Base-by-base conservation (phyloP, 2,113 vertebrate species). In the Clarias batrachus region DNA sequence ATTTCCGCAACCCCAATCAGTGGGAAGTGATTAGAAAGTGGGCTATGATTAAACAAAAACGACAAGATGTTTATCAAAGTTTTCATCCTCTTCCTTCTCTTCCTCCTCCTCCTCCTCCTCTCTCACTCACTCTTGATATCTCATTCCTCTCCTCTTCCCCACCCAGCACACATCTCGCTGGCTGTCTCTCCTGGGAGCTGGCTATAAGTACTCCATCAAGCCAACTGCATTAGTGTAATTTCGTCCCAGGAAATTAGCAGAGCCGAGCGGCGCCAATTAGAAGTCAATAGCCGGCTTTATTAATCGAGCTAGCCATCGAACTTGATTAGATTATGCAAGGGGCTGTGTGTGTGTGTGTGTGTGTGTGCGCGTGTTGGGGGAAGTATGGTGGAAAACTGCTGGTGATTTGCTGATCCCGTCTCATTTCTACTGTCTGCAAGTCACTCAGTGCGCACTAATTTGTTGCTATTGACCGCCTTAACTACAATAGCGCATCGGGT, bases 251-350 rank as follows among this genome's bases (percentile, higher is more conserved):
- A 95, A 98, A 99, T 98, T 98, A 98, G 97, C 96, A 97, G 94
- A 97, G 96, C 96, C 96, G 96, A 97, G 96, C 97, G 97, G 97
- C 98, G 97, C 98, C 98, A 99, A 99, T 99, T 99, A 99, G 96
- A 96, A 97, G 95, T 97, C 98, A 97, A 97, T 97, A 98, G 96
- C 96, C 96, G 96, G 97, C 96, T 97, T 96, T 95, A 95, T 96
- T 96, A 95, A 95, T 95, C 94, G 93, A 94, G 94, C 93, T 95
- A 94, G 96, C 97, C 97, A 98, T 99, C 97, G 95, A 96, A 98
- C 96, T 97, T 97, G 97, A 99, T 99, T 98, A 97, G 96, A 97
- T 97, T 98, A 97, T 96, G 92, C 91, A 81, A 90, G 88, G 91
- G 83, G 88, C 91, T 90, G 88, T 90, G 90, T 90, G 89, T 91